Evolutionary conservation across 2,797 vertebrate species (phyloP), one percentile per base, ranked within the genome.

Genomic region (Oophaga sylvatica): DNA sequence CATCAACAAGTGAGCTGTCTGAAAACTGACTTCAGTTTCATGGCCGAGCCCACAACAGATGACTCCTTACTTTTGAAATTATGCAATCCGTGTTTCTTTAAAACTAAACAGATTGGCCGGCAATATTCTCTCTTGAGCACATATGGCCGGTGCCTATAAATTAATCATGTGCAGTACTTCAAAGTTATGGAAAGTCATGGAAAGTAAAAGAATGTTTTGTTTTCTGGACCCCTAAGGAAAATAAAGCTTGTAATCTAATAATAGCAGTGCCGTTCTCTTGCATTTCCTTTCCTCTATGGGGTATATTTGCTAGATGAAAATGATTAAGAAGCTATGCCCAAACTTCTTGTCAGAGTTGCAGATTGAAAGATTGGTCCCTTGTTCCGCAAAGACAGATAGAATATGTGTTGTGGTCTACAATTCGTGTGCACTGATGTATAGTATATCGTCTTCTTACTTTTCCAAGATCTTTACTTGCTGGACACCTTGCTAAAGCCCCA

Each of bases 161-260:
- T 84, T 75, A 84, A 84, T 84, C 83, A 84, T 84, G 70, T 73
- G 29, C 56, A 20, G 17, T 76, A 84, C 83, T 76, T 84, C 83
- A 84, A 84, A 84, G 83, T 84, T 76, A 84, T 76, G 70, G 70
- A 84, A 84, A 83, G 81, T 73, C 29, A 70, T 70, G 29, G 81
- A 73, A 73, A 84, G 83, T 57, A 41, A 84, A 84, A 63, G 83
- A 84, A 84, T 84, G 83, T 84, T 84, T 84, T 62, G 57, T 63
- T 84, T 84, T 76, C 83, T 45, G 71, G 70, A 60, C 83, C 83
- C 83, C 83, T 76, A 84, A 84, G 83, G 83, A 76, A 84, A 84
- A 76, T 84, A 84, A 84, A 84, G 83, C 83, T 84, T 35, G 71
- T 84, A 84, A 84, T 84, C 71, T 84, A 84, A 84, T 76, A 84